phyloP scores from a whole-genome alignment of 2,797 vertebrate genomes.

The Poeciliopsis gracilis region DNA sequence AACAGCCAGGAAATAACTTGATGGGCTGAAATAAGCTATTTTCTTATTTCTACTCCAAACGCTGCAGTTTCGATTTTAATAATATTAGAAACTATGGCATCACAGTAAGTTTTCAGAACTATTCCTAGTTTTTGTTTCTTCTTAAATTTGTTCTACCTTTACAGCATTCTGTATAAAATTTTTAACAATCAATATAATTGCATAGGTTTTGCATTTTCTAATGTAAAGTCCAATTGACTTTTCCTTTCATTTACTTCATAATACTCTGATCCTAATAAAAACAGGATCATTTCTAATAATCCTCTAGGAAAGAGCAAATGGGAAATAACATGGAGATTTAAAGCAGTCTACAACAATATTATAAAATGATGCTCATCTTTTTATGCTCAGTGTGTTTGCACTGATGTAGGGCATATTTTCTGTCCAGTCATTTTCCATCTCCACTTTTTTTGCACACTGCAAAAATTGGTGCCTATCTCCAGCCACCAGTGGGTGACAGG shows the following conservation, averaged over 20 bases:
- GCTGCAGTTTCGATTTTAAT: background rate
- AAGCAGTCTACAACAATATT: background rate
- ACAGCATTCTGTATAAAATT: background rate
- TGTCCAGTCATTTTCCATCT: background rate
- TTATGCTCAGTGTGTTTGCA: background rate
- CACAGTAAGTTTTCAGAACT: background rate
- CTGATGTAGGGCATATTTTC: background rate
- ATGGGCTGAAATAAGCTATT: slow-evolving; percentile 25
- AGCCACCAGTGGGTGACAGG: background rate
- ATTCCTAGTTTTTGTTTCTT: background rate
- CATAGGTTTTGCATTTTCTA: background rate
- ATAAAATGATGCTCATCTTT: background rate
- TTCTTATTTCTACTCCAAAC: slow-evolving; percentile 26
- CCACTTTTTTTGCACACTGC: background rate
- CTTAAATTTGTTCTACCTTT: background rate
- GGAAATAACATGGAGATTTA: background rate
- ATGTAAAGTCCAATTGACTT: background rate
- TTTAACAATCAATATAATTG: background rate
- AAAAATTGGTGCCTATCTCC: background rate
- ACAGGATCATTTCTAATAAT: background rate
- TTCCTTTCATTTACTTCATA: background rate
- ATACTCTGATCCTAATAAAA: background rate
- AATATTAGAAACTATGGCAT: background rate
- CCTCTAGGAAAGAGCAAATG: background rate
- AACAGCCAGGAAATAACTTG: background rate